Evolutionary conservation across 2,113 vertebrate genomes (phyloP), one percentile per base, ranked within the genome.

Genomic region (Pachyramphus minor): DNA sequence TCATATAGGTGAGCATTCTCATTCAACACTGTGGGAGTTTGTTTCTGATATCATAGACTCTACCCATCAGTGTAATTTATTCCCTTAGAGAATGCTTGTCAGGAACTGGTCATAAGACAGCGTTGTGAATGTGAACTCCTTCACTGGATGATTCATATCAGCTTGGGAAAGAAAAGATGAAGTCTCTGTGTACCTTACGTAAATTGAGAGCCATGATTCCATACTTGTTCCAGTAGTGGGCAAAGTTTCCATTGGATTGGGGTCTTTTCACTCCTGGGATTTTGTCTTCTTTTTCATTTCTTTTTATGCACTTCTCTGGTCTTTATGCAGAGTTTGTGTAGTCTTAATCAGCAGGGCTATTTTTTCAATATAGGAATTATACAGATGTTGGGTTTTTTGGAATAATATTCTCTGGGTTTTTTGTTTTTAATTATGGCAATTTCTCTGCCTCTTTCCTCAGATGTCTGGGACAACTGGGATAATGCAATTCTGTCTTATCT

Each of bases 401-500:
- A 3, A 3, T 47, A 74, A 59, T 52, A 59, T 33, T 83, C 35
- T 93, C 42, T 28, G 11, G 6, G 45, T 90, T 47, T 73, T 14
- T 76, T 72, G 10, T 42, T 88, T 22, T 75, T 78, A 28, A 56
- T 84, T 68, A 25, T 35, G 25, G 9, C 41, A 15, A 8, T 79
- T 92, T 93, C 42, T 72, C 31, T 50, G 19, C 6, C 31, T 87
- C 66, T 89, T 84, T 72, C 50, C 52, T 72, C 14, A 69, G 28
- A 75, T 42, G 16, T 94, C 71, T 82, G 52, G 41, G 23, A 41
- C 45, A 81, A 5, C 0, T 73, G 84, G 41, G 6, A 55, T 87
- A 84, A 94, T 59, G 21, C 35, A 55, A 13, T 77, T 89, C 37
- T 15, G 52, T 87, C n/a, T 94, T 92, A n/a, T 80, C 58, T 89